A percentile compares a stretch with the other conserved stretches of the same genome.
These are phyloP conservation scores for Sebastes iracundus DNA, from an alignment of 2,797 vertebrate species.

Conservation along the genomic window DNA sequence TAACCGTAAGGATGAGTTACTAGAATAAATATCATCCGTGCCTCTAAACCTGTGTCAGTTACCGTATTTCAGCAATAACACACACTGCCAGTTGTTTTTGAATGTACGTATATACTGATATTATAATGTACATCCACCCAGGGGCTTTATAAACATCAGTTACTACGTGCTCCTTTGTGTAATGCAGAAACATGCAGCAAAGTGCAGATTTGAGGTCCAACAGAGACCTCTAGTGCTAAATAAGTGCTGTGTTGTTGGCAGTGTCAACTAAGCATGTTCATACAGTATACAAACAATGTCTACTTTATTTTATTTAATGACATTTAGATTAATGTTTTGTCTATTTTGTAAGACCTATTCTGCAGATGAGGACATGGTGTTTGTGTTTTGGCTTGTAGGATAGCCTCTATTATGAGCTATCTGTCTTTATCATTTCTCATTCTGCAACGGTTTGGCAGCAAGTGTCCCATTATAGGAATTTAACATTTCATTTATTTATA, in stretches of 20 bases:
- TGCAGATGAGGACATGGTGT: background rate
- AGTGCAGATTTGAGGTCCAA: slow-evolving; percentile 28
- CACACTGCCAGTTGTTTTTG: background rate
- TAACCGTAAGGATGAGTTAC: background rate
- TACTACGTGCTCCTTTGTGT: background rate
- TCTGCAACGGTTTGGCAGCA: background rate
- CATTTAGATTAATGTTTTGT: background rate
- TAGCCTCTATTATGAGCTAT: background rate
- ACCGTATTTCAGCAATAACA: background rate
- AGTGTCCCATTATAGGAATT: background rate
- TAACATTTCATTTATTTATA: background rate
- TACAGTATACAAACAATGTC: background rate
- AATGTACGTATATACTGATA: background rate
- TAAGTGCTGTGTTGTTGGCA: background rate
- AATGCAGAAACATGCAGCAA: background rate
- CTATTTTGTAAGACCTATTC: background rate
- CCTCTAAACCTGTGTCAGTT: background rate
- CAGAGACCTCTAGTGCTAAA: slow-evolving; percentile 69
- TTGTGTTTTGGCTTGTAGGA: background rate
- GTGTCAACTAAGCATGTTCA: background rate
- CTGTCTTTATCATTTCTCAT: background rate
- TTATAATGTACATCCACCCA: background rate
- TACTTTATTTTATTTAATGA: background rate
- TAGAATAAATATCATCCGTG: background rate
- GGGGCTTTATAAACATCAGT: background rate